Percentiles rank a stretch among this genome's conserved stretches.
Evolutionary conservation across 2,113 vertebrate species (phyloP).

Genomic region (Grantiella picta): DNA sequence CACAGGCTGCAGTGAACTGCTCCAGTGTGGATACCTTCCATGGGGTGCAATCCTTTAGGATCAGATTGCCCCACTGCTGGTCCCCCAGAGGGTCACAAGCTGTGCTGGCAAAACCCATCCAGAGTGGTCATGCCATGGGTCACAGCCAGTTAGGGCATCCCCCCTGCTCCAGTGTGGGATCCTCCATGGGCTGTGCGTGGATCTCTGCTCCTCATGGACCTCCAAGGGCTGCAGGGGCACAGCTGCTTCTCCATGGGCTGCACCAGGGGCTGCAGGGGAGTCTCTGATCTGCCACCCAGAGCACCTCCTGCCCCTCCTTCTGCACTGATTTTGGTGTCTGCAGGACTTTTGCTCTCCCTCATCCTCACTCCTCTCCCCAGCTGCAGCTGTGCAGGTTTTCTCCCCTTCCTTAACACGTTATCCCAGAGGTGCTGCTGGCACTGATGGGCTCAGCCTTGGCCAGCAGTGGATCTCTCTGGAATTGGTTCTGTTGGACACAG

Average conservation of each 20-base stretch:
- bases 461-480: background rate
- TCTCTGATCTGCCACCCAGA: background rate
- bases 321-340: background rate
- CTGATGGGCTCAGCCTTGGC: background rate
- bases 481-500: background rate
- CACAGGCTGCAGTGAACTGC: background rate
- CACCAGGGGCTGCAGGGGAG: accelerated
- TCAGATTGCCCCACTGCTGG: too few species aligned
- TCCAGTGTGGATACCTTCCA: background rate
- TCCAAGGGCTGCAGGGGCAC: background rate
- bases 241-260: background rate
- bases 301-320: background rate
- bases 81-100: background rate
- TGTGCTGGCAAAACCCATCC: background rate
- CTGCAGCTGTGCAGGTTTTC: background rate
- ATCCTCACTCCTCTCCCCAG: background rate
- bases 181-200: background rate
- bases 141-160: background rate
- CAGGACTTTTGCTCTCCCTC: background rate
- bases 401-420: background rate
- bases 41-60: background rate
- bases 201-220: background rate
- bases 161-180: background rate
- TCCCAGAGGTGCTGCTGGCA: background rate
- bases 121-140: too few species aligned